phyloP scores from a whole-genome alignment of 1,140 invertebrate genomes.

The Dinoponera quadriceps region DNA sequence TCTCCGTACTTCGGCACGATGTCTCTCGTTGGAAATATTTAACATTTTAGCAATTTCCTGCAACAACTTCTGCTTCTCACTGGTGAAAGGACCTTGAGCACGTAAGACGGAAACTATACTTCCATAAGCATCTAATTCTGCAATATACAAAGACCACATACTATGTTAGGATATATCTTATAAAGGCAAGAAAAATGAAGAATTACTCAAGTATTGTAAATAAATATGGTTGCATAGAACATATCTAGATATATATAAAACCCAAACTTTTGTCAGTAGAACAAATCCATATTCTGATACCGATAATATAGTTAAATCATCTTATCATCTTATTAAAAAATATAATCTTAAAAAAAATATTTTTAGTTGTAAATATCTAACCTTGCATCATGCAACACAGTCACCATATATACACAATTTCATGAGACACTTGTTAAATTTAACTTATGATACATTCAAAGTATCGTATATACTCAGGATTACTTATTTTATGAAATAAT shows the following conservation, averaged over 20 bases:
- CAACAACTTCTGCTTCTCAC: slow-evolving; percentile 93
- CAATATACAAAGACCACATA: slow-evolving; percentile 22
- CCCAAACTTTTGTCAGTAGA: neutral
- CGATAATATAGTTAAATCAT: neutral
- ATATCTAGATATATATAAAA: neutral
- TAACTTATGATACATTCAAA: too few species aligned
- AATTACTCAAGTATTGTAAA: neutral
- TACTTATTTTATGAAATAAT: too few species aligned
- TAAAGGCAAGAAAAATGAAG: slow-evolving; percentile 1
- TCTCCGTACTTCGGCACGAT: slow-evolving; percentile 95
- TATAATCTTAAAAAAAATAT: slow-evolving; percentile 6
- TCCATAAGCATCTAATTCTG: slow-evolving; percentile 96
- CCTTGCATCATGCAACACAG: neutral
- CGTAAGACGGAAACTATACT: slow-evolving; percentile 94
- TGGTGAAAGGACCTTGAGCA: slow-evolving; percentile 95
- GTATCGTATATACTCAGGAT: too few species aligned
- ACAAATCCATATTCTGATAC: neutral
- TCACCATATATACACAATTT: too few species aligned
- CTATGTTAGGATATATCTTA: neutral
- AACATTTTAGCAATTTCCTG: slow-evolving; percentile 92
- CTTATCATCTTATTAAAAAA: too few species aligned
- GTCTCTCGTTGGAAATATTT: slow-evolving; percentile 95
- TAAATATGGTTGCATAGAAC: neutral
- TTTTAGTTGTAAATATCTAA: neutral
- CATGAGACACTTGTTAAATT: too few species aligned